These are phyloP conservation scores for Ibidorhyncha struthersii DNA, from an alignment of 2,113 vertebrate species.

Conservation along the genomic window DNA sequence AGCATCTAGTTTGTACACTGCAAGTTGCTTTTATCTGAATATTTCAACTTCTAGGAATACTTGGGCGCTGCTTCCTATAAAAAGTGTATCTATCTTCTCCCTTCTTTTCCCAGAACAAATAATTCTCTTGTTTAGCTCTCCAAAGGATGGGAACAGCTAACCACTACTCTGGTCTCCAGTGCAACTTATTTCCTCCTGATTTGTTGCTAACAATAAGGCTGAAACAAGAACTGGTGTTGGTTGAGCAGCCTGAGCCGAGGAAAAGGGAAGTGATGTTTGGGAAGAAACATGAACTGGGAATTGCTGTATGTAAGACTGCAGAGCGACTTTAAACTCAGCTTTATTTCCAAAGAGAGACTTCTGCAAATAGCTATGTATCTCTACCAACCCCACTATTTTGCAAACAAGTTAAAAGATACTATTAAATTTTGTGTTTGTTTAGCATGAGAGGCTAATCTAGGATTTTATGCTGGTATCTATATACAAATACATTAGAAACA, in stretches of 20 bases:
- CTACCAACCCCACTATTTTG: background rate
- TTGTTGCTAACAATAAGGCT: background rate
- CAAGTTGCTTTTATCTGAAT: background rate
- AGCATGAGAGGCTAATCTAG: background rate
- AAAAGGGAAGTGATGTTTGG: background rate
- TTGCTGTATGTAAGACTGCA: background rate
- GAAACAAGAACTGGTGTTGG: background rate
- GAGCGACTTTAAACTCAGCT: background rate
- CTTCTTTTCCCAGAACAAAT: background rate
- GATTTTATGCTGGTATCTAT: background rate
- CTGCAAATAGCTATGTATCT: background rate
- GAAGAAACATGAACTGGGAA: background rate
- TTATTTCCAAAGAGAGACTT: background rate
- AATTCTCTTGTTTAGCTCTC: background rate
- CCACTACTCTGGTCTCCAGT: background rate
- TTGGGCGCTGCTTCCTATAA: background rate
- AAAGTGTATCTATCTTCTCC: fast-evolving
- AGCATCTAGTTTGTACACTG: background rate
- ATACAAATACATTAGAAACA: background rate
- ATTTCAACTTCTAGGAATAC: background rate
- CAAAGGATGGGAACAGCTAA: background rate
- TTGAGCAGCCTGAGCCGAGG: background rate
- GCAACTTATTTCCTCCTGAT: background rate
- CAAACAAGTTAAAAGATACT: background rate
- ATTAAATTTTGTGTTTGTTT: background rate